These are phyloP conservation scores for Eurypyga helias DNA, from an alignment of 2,113 vertebrate species.

Conservation along the genomic window DNA sequence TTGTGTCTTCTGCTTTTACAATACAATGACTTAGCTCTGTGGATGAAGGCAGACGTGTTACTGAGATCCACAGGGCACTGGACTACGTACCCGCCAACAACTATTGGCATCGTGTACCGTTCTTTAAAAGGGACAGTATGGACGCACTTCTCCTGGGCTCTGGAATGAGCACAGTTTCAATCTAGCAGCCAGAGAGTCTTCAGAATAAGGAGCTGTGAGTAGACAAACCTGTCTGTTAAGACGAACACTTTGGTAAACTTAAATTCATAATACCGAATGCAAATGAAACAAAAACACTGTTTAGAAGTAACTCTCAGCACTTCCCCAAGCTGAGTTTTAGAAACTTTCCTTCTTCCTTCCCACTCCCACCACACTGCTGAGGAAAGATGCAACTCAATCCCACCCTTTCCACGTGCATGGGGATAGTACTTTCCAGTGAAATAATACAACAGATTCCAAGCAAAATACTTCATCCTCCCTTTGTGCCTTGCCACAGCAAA, in stretches of 20 bases:
- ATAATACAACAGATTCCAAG: neutral
- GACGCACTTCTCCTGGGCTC: neutral
- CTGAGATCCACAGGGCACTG: neutral
- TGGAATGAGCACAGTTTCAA: neutral
- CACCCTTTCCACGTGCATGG: neutral
- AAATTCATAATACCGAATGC: neutral
- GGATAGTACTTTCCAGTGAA: neutral
- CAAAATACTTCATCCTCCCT: neutral
- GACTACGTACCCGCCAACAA: neutral
- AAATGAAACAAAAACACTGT: neutral
- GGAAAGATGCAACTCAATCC: neutral
- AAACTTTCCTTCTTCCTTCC: neutral
- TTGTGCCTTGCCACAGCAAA: neutral
- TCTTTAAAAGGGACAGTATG: neutral
- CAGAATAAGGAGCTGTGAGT: neutral
- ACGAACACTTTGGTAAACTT: neutral
- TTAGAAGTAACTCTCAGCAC: neutral
- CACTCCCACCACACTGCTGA: neutral
- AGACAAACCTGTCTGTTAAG: neutral
- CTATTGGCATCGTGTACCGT: neutral
- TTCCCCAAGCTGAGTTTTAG: neutral
- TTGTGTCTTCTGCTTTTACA: neutral
- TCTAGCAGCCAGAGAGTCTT: neutral
- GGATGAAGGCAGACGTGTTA: neutral
- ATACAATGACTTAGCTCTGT: neutral